Percentiles rank a stretch among this genome's conserved stretches.
phyloP scores from a whole-genome alignment of 2,113 vertebrate genomes.

The Notarius quadriscutis region DNA sequence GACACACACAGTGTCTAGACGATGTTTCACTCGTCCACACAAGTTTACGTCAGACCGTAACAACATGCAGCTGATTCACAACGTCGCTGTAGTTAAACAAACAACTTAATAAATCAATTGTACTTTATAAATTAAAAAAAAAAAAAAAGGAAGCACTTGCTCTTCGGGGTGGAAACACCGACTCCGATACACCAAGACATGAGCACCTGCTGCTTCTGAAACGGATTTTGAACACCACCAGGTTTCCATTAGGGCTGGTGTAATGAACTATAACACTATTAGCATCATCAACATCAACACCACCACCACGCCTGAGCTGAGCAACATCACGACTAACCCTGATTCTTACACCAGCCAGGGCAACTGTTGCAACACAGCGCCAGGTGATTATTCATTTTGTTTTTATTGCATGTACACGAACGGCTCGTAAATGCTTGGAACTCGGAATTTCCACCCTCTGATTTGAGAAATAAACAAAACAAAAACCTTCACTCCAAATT shows the following conservation, averaged over 20 bases:
- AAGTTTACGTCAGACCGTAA: neutral
- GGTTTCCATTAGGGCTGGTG: neutral
- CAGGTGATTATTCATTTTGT: too few relatives aligned
- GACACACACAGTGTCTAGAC: slow-evolving; percentile 27
- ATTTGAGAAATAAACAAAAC: too few relatives aligned
- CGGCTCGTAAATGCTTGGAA: neutral
- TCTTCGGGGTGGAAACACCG: neutral
- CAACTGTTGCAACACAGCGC: too few relatives aligned
- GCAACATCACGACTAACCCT: neutral
- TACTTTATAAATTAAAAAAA: neutral
- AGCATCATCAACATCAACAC: too few relatives aligned
- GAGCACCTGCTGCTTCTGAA: neutral
- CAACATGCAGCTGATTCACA: neutral
- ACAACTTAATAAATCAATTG: neutral
- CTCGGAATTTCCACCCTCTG: too few relatives aligned
- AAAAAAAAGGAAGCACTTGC: neutral
- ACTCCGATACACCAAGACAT: neutral
- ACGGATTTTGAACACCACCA: neutral
- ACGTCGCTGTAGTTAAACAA: neutral
- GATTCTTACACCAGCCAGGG: neutral
- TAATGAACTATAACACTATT: neutral
- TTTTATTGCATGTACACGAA: too few relatives aligned
- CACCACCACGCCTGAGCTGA: neutral
- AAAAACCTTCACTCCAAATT: too few relatives aligned
- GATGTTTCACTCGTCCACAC: neutral